Percentiles rank a stretch among this genome's conserved stretches.
These are phyloP conservation scores for Willisornis vidua DNA, from an alignment of 2,113 vertebrate species.

Conservation along the genomic window DNA sequence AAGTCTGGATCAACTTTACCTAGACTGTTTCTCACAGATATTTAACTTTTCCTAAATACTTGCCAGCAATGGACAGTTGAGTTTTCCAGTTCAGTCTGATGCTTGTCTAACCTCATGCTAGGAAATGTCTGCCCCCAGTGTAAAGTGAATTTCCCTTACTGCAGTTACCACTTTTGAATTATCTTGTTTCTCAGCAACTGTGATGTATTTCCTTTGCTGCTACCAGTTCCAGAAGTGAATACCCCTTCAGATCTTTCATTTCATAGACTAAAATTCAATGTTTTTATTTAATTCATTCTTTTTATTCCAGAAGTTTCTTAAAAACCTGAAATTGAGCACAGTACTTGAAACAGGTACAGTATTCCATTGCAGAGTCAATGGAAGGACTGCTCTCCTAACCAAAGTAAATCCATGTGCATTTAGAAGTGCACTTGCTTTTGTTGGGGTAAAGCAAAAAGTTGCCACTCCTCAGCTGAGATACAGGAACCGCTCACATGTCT, in stretches of 20 bases:
- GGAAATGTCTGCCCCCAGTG: background rate
- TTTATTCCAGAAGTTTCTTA: background rate
- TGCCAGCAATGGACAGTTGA: background rate
- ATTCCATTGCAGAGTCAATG: background rate
- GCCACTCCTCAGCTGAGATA: background rate
- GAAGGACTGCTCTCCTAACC: background rate
- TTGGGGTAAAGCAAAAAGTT: background rate
- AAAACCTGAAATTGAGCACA: background rate
- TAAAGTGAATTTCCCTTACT: background rate
- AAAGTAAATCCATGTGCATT: background rate
- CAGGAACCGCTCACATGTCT: fast-evolving
- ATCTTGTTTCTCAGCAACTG: background rate
- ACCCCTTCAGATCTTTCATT: background rate
- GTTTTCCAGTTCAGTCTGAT: background rate
- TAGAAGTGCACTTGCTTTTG: background rate
- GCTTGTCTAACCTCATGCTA: background rate
- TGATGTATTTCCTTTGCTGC: background rate
- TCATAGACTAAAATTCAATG: background rate
- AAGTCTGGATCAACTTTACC: background rate
- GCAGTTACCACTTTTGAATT: background rate
- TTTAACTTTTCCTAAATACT: background rate
- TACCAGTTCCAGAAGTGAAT: background rate
- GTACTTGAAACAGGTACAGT: background rate
- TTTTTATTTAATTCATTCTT: background rate
- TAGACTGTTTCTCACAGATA: background rate